Conservation (phyloP, 2,113 vertebrate species). For the Antechinus stuartii region DNA sequence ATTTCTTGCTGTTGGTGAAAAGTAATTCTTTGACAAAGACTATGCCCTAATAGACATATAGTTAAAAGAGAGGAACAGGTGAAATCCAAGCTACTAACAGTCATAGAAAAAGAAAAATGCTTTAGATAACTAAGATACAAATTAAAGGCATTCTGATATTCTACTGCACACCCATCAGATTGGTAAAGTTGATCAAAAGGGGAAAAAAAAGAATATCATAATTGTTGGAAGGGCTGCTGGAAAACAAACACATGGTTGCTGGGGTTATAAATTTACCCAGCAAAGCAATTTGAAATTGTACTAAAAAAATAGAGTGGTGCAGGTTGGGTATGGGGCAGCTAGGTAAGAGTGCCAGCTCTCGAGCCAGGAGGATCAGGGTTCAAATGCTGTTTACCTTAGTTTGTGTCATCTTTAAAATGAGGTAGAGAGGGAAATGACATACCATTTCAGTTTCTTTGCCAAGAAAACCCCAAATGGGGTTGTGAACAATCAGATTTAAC, state of each 20-base stretch:
- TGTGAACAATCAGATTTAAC: too few relatives aligned
- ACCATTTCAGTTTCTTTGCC: not conserved
- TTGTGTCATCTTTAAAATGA: not conserved
- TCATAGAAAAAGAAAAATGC: not conserved
- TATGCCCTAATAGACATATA: not conserved
- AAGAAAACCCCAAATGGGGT: not conserved
- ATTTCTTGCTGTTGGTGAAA: constrained; percentile 18
- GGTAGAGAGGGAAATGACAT: not conserved
- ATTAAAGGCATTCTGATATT: not conserved
- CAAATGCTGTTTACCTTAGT: not conserved
- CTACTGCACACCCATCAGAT: not conserved
- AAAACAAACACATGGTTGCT: not conserved
- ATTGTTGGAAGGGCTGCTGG: not conserved
- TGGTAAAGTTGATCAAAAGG: not conserved
- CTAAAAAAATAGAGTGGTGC: not conserved
- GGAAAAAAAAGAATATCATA: not conserved
- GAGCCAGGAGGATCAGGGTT: not conserved
- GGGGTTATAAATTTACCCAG: not conserved
- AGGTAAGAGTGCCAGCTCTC: not conserved
- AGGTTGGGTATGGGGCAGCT: not conserved
- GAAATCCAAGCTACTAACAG: not conserved
- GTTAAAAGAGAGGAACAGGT: not conserved
- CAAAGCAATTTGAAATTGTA: not conserved
- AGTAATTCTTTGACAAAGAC: constrained; percentile 17
- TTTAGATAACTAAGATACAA: not conserved